Evolutionary conservation across 2,888 invertebrate species (phyloP).

Genomic region (Phortica okadai): DNA sequence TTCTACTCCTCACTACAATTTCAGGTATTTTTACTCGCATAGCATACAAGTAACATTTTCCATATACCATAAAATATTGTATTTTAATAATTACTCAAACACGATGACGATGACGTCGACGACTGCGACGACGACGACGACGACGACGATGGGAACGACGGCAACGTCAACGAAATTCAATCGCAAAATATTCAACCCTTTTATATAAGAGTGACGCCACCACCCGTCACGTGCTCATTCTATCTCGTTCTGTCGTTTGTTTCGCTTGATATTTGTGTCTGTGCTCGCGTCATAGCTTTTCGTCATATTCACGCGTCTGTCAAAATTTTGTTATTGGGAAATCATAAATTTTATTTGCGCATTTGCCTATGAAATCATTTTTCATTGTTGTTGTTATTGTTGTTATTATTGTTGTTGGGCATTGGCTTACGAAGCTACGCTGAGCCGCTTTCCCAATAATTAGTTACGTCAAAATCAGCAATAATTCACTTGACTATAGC

Average conservation of each 20-base stretch:
- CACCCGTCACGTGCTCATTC: not conserved
- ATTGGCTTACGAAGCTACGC: not conserved
- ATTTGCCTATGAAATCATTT: not conserved
- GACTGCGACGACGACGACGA: not conserved
- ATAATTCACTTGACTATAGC: not conserved
- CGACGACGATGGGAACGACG: not conserved
- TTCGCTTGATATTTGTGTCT: not conserved
- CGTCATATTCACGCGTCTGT: conserved; percentile 33
- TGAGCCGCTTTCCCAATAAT: not conserved
- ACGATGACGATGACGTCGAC: not conserved
- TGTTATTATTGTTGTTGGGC: not conserved
- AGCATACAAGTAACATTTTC: conserved; percentile 6
- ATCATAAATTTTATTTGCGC: conserved; percentile 39
- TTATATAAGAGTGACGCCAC: not conserved
- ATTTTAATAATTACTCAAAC: conserved; percentile 1
- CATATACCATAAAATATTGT: conserved; percentile 2
- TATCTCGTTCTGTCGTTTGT: not conserved
- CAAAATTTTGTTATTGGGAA: conserved; percentile 45
- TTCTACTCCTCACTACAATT: not conserved
- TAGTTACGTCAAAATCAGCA: not conserved
- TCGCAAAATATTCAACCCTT: conserved; percentile 18
- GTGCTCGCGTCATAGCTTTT: not conserved
- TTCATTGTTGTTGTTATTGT: not conserved
- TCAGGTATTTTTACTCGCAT: conserved; percentile 4
- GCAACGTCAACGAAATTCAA: conserved; percentile 9